These are phyloP conservation scores for Ceryle rudis DNA, from an alignment of 2,797 vertebrate genomes.

Conservation along the genomic window DNA sequence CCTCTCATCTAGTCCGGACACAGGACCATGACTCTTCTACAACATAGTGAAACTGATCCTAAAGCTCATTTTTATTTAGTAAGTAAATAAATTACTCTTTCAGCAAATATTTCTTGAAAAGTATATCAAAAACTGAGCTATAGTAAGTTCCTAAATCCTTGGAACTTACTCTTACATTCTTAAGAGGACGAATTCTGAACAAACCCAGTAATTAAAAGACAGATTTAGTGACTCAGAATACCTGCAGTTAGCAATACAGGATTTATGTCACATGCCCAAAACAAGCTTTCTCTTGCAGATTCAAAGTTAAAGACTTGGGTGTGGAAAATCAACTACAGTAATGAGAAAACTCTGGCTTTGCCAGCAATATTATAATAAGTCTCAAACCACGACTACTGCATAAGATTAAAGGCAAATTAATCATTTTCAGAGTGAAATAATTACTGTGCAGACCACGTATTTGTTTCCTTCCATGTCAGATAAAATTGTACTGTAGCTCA, in stretches of 20 bases:
- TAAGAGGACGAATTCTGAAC: background rate
- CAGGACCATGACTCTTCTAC: background rate
- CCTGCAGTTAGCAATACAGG: background rate
- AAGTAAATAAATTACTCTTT: background rate
- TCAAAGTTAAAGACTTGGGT: background rate
- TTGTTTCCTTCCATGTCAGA: background rate
- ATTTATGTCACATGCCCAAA: background rate
- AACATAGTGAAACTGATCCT: background rate
- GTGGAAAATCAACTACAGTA: background rate
- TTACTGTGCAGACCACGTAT: background rate
- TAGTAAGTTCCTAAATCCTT: background rate
- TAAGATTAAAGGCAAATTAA: slow-evolving; percentile 1
- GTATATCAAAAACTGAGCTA: background rate
- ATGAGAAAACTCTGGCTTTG: background rate
- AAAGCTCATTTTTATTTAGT: background rate
- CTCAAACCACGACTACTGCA: background rate
- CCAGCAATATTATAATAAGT: background rate
- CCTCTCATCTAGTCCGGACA: background rate
- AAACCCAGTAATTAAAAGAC: background rate
- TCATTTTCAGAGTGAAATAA: background rate
- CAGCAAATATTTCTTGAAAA: background rate
- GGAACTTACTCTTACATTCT: background rate
- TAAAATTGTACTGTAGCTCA: background rate
- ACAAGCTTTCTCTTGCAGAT: background rate
- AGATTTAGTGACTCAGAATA: background rate